Evolutionary conservation across 2,888 invertebrate genomes (phyloP).

Genomic region (Phania funesta): DNA sequence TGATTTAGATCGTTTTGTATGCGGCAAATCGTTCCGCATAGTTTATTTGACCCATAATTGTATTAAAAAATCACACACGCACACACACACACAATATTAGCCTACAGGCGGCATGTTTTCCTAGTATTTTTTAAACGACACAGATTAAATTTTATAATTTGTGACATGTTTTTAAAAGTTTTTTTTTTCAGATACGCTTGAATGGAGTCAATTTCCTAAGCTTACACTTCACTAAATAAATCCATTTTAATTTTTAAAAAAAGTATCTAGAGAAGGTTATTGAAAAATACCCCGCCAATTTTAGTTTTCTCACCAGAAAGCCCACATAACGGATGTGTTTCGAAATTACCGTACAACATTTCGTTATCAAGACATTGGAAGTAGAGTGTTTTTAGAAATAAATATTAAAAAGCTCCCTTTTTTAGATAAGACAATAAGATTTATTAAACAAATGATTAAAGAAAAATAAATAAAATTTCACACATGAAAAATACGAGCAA

Average conservation of each 20-base stretch:
- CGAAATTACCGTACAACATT: neutral
- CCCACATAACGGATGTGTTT: too few relatives aligned
- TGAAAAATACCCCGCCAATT: conserved; percentile 19
- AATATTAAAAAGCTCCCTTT: neutral
- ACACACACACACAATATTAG: too few relatives aligned
- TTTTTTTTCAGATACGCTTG: too few relatives aligned
- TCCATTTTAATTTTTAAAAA: neutral
- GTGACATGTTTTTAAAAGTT: too few relatives aligned
- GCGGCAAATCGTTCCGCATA: too few relatives aligned
- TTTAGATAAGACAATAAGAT: conserved; percentile 21
- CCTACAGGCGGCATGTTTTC: too few relatives aligned
- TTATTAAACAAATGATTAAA: conserved; percentile 4
- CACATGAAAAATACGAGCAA: conserved; percentile 4
- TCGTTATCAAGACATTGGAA: conserved; percentile 5
- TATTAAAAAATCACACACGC: too few relatives aligned
- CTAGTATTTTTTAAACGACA: too few relatives aligned
- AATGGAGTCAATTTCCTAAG: too few relatives aligned
- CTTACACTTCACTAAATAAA: neutral
- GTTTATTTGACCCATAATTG: too few relatives aligned
- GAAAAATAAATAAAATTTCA: conserved; percentile 7
- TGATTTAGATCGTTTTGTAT: too few relatives aligned
- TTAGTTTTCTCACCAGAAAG: neutral
- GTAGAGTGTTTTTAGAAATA: neutral
- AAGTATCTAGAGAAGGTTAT: neutral
- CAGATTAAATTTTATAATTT: too few relatives aligned